phyloP scores from a whole-genome alignment of 1,140 invertebrate species.

The Tetranychus cinnabarinus region DNA sequence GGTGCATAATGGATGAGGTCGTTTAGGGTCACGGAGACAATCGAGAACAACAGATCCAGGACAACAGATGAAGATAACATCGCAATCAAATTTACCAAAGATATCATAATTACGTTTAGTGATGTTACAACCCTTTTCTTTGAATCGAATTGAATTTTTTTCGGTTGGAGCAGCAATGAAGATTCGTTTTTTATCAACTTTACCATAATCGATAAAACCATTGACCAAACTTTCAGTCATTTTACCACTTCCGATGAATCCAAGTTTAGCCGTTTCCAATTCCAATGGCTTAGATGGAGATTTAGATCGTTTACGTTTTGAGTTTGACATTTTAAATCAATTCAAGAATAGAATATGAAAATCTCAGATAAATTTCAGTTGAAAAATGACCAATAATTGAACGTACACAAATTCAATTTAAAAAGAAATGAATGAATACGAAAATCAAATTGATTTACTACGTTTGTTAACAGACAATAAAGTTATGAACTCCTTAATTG shows the following conservation, averaged over 20 bases:
- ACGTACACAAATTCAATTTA: no score
- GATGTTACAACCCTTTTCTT: neutral
- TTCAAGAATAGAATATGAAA: neutral
- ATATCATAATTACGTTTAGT: slow-evolving; percentile 9
- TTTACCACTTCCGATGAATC: slow-evolving; percentile 10
- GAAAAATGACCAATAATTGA: no score
- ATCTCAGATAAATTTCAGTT: no score
- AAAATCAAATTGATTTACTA: no score
- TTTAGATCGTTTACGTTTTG: neutral
- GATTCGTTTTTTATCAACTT: slow-evolving; percentile 6
- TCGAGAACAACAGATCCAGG: slow-evolving; percentile 3
- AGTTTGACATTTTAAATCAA: neutral
- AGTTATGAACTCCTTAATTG: no score
- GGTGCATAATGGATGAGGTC: slow-evolving; percentile 1
- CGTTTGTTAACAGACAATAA: no score
- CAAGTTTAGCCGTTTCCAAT: slow-evolving; percentile 5
- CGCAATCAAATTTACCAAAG: slow-evolving; percentile 6
- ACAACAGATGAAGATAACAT: slow-evolving; percentile 6
- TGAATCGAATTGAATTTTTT: slow-evolving; percentile 3
- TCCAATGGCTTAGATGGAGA: neutral
- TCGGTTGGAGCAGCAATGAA: slow-evolving; percentile 4
- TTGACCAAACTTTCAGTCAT: slow-evolving; percentile 7
- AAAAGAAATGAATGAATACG: no score
- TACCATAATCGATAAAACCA: slow-evolving; percentile 5
- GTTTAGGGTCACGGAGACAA: slow-evolving; percentile 4